phyloP scores from a whole-genome alignment of 2,113 vertebrate genomes.

The Cyprinodon tularosa region DNA sequence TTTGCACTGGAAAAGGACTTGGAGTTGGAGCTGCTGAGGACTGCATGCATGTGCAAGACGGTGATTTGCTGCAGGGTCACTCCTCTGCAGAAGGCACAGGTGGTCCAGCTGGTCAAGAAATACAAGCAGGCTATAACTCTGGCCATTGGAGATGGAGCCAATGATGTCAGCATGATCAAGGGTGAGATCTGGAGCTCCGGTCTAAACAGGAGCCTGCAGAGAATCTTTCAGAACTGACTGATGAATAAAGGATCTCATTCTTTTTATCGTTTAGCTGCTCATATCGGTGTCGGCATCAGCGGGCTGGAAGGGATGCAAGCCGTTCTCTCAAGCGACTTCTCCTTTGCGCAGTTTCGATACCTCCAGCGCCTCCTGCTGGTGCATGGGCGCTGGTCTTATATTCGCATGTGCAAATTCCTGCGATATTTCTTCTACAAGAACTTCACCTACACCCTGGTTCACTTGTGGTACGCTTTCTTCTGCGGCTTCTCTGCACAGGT shows the following conservation, averaged over 20 bases:
- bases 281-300: conserved; percentile 93
- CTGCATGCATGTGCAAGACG: conserved; percentile 89
- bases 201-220: neutral
- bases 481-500: conserved; percentile 97
- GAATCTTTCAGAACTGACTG: neutral
- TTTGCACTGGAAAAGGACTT: conserved; percentile 84
- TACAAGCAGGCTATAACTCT: conserved; percentile 91
- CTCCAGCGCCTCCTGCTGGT: conserved; percentile 94
- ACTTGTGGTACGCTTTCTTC: conserved; percentile 97
- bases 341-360: conserved; percentile 92
- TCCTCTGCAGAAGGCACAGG: conserved; percentile 94
- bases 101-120: conserved; percentile 93
- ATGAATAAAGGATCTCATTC: neutral
- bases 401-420: conserved; percentile 97
- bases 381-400: conserved; percentile 95
- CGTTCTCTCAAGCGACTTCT: conserved; percentile 89
- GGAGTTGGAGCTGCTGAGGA: conserved; percentile 86
- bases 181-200: conserved; percentile 66
- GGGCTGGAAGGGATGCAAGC: conserved; percentile 97
- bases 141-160: conserved; percentile 94
- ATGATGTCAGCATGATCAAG: conserved; percentile 98
- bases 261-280: conserved; percentile 81
- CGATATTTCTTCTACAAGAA: conserved; percentile 98
- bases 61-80: conserved; percentile 97
- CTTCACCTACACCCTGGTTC: conserved; percentile 93